Percentiles rank a stretch among this genome's conserved stretches.
These are phyloP conservation scores for Microchirus variegatus DNA, from an alignment of 2,797 vertebrate species.

Conservation along the genomic window DNA sequence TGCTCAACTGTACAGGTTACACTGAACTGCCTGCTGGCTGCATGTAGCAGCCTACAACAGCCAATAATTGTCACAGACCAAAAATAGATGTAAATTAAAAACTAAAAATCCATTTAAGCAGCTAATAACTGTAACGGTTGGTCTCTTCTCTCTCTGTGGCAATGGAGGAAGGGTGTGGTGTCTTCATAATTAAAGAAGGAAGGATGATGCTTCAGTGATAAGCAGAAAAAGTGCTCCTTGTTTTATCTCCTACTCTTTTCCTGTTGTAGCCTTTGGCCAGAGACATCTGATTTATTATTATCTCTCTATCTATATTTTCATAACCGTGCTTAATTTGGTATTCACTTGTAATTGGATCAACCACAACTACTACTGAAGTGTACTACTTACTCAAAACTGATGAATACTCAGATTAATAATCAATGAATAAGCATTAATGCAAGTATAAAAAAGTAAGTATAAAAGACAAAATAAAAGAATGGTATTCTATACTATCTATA, in stretches of 20 bases:
- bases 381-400: too few relatives aligned
- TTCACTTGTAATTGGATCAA: too few relatives aligned
- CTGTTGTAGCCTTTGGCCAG: conserved; percentile 9
- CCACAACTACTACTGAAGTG: too few relatives aligned
- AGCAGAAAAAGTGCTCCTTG: neutral
- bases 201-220: conserved; percentile 29
- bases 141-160: neutral
- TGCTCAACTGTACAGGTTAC: too few relatives aligned
- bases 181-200: conserved; percentile 16
- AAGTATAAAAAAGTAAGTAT: too few relatives aligned
- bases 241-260: conserved; percentile 14
- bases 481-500: too few relatives aligned
- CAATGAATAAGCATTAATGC: too few relatives aligned
- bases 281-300: conserved; percentile 22
- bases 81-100: neutral
- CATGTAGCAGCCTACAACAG: too few relatives aligned
- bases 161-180: conserved; percentile 58
- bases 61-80: neutral
- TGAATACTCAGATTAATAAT: too few relatives aligned
- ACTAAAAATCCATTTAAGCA: neutral
- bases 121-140: neutral
- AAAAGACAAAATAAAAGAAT: too few relatives aligned
- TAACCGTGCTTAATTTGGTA: neutral
- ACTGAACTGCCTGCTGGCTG: neutral
- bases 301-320: neutral